These are phyloP conservation scores for Mormoops blainvillei DNA, from an alignment of 2,113 vertebrate genomes.

Conservation along the genomic window DNA sequence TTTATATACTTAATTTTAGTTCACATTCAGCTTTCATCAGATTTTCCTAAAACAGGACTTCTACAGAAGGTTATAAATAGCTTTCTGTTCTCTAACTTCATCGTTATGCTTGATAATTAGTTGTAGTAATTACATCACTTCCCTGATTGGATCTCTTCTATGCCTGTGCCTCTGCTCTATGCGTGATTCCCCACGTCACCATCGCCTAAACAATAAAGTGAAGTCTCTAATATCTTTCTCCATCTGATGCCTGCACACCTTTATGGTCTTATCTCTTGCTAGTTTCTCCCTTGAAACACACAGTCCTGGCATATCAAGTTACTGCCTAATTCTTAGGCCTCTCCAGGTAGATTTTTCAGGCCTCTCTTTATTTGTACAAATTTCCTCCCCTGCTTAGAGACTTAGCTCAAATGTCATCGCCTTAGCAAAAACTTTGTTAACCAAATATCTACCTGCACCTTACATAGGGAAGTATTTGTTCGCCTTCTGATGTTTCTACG, in stretches of 20 bases:
- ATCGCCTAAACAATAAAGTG: background rate
- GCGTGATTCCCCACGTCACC: background rate
- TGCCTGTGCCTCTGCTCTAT: background rate
- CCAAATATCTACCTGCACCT: background rate
- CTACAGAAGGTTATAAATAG: background rate
- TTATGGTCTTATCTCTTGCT: background rate
- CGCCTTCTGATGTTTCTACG: background rate
- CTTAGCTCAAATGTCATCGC: background rate
- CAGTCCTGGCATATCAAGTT: background rate
- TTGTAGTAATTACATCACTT: background rate
- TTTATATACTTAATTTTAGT: background rate
- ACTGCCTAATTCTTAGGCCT: background rate
- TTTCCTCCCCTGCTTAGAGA: background rate
- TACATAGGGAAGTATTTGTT: background rate
- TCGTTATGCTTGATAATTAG: background rate
- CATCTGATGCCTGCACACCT: background rate
- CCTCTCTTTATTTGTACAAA: background rate
- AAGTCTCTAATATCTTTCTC: background rate
- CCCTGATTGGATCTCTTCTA: background rate
- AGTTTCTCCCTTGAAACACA: background rate
- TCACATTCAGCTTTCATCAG: background rate
- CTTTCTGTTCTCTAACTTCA: background rate
- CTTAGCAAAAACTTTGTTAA: background rate
- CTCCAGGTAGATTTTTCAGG: background rate
- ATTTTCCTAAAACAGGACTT: slow-evolving; percentile 8